These are phyloP conservation scores for Poeciliopsis prolifica DNA, from an alignment of 2,113 vertebrate species.

Conservation along the genomic window DNA sequence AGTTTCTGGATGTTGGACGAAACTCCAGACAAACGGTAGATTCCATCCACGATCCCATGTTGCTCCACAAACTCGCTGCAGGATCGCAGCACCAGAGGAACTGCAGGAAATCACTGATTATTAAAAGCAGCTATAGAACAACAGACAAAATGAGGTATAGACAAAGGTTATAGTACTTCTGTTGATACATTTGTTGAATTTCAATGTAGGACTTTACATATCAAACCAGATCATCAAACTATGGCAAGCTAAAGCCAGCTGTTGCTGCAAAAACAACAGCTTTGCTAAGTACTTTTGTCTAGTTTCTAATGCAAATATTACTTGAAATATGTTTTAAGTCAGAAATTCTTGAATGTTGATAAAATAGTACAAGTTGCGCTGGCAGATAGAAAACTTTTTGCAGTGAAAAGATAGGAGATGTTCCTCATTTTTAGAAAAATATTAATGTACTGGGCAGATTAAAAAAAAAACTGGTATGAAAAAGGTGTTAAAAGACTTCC, in stretches of 20 bases:
- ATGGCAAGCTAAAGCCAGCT: background rate
- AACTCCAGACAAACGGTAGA: constrained; percentile 92
- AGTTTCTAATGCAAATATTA: too few relatives aligned
- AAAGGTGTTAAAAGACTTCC: background rate
- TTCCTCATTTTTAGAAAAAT: too few relatives aligned
- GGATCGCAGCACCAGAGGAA: constrained; percentile 87
- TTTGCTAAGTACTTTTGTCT: too few relatives aligned
- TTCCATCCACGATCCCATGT: constrained; percentile 90
- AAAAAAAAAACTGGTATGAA: background rate
- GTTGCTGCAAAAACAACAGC: background rate
- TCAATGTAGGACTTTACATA: background rate
- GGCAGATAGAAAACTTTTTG: too few relatives aligned
- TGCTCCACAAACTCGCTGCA: constrained; percentile 92
- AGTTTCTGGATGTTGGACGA: constrained; percentile 94
- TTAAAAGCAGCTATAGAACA: background rate
- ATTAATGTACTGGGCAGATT: too few relatives aligned
- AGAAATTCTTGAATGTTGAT: too few relatives aligned
- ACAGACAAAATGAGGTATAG: background rate
- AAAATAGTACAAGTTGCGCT: too few relatives aligned
- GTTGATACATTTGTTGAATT: background rate
- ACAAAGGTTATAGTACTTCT: background rate
- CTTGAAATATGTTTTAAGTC: too few relatives aligned
- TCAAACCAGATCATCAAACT: background rate
- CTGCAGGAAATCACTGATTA: constrained; percentile 63
- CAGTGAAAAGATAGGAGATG: too few relatives aligned